These are phyloP conservation scores for Eilema depressum DNA, from an alignment of 2,888 invertebrate genomes.

Conservation along the genomic window DNA sequence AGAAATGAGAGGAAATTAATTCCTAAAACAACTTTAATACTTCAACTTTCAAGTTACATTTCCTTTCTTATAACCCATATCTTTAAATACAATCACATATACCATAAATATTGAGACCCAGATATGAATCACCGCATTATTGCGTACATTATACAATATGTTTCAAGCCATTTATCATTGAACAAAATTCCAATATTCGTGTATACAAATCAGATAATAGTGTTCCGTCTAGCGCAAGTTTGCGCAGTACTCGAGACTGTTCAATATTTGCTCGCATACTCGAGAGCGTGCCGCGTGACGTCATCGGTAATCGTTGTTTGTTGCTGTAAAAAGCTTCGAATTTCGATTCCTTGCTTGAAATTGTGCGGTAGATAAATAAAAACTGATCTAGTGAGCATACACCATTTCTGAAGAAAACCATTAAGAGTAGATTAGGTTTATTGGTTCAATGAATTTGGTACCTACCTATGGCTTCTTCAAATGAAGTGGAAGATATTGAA, in stretches of 20 bases:
- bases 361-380: background rate
- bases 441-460: background rate
- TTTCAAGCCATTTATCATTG: slow-evolving; percentile 37
- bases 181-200: slow-evolving; percentile 48
- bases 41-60: background rate
- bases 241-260: slow-evolving; percentile 69
- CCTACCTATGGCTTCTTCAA: background rate
- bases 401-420: background rate
- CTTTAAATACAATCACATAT: background rate
- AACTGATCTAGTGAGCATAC: background rate
- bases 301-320: slow-evolving; percentile 47
- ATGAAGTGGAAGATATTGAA: background rate
- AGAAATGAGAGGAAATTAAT: background rate
- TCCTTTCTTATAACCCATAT: background rate
- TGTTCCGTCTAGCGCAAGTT: slow-evolving; percentile 55
- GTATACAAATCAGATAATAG: slow-evolving; percentile 55
- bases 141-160: slow-evolving; percentile 23
- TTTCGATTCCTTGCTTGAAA: slow-evolving; percentile 18
- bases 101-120: slow-evolving; percentile 14
- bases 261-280: slow-evolving; percentile 68
- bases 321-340: slow-evolving; percentile 25
- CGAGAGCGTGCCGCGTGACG: slow-evolving; percentile 39
- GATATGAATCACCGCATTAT: slow-evolving; percentile 21
- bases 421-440: background rate
- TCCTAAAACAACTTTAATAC: background rate